Evolutionary conservation across 2,113 vertebrate genomes (phyloP).

Genomic region (Piprites chloris): DNA sequence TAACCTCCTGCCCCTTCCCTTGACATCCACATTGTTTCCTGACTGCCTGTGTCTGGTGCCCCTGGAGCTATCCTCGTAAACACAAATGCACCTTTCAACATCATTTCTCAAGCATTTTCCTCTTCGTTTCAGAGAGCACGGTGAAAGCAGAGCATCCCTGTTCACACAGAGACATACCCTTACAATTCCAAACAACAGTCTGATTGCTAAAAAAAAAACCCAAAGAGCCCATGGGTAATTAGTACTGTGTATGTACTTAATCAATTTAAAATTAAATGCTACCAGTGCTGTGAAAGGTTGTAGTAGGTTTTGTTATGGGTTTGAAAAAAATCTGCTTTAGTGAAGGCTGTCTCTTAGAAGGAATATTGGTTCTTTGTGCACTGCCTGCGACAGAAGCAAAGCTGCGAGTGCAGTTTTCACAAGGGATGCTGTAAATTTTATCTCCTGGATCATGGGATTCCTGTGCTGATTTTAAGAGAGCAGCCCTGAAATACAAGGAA

Average conservation of each 20-base stretch:
- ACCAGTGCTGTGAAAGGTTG: not conserved
- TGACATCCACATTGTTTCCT: not conserved
- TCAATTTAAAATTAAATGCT: slow-evolving; percentile 41
- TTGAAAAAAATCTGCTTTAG: not conserved
- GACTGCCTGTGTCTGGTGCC: not conserved
- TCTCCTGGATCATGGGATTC: not conserved
- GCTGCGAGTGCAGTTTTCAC: not conserved
- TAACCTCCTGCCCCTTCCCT: not conserved
- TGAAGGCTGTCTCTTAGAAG: not conserved
- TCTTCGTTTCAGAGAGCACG: not conserved
- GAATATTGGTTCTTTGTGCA: not conserved
- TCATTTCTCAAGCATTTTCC: not conserved
- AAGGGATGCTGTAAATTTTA: not conserved
- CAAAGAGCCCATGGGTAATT: not conserved
- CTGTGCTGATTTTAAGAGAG: not conserved
- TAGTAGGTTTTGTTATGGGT: not conserved
- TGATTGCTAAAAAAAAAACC: not conserved
- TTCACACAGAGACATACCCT: not conserved
- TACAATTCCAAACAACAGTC: not conserved
- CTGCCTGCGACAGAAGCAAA: not conserved
- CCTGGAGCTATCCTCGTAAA: not conserved
- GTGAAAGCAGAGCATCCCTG: not conserved
- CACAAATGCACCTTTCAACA: not conserved
- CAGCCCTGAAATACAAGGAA: not conserved
- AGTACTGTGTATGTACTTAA: slow-evolving; percentile 12